phyloP scores from a whole-genome alignment of 2,888 invertebrate genomes.

The Hirtodrosophila trivittata region DNA sequence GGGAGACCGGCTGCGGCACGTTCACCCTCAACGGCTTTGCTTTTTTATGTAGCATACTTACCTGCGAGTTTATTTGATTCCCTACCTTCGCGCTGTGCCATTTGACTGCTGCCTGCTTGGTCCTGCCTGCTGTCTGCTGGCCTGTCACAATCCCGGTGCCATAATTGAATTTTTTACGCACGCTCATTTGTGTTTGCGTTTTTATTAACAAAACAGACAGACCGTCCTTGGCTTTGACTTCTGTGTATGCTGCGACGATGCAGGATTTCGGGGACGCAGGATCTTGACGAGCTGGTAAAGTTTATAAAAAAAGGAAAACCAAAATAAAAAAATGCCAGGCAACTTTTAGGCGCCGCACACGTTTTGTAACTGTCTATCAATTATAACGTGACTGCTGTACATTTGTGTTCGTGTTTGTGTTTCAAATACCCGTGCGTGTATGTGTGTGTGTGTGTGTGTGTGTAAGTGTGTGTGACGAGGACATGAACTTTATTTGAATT shows the following conservation, averaged over 20 bases:
- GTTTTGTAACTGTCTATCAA: constrained; percentile 78
- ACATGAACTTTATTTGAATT: constrained; percentile 78
- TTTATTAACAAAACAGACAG: constrained; percentile 69
- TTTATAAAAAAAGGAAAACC: constrained; percentile 60
- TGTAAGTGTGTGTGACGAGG: constrained; percentile 51
- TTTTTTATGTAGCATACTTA: constrained; percentile 43
- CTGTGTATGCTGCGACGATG: neutral
- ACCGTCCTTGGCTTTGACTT: neutral
- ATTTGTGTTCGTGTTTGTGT: constrained; percentile 24
- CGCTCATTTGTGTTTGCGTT: constrained; percentile 79
- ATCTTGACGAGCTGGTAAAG: constrained; percentile 26
- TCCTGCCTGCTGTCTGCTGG: constrained; percentile 1
- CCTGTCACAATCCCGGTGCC: constrained; percentile 42
- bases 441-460: constrained; percentile 15
- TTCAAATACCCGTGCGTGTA: constrained; percentile 14
- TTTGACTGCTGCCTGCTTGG: constrained; percentile 6
- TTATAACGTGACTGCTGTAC: constrained; percentile 72
- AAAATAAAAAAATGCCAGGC: constrained; percentile 54
- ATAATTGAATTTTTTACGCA: constrained; percentile 78
- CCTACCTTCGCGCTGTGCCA: neutral
- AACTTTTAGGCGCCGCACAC: constrained; percentile 64
- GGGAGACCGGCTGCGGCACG: constrained; percentile 4
- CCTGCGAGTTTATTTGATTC: constrained; percentile 74
- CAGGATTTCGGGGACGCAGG: neutral
- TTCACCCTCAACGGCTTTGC: constrained; percentile 8